A percentile compares a stretch with the other conserved stretches of the same genome.
Conservation (phyloP, 2,888 invertebrate species). For the Tanytarsus gracilentus region DNA sequence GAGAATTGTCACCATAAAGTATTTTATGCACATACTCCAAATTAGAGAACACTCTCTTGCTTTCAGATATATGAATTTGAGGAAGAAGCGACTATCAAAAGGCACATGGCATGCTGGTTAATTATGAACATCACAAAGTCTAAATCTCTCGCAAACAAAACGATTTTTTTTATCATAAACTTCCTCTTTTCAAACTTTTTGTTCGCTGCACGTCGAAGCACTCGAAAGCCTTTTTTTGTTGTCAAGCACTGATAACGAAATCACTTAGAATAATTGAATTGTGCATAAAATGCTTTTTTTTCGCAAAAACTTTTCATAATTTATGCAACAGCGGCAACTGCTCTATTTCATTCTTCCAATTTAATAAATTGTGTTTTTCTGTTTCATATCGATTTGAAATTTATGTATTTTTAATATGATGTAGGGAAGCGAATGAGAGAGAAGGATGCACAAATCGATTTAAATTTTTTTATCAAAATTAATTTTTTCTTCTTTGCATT, state of each 20-base stretch:
- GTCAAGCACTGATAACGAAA: conserved; percentile 10
- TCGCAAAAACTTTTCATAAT: background rate
- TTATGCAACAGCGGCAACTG: background rate
- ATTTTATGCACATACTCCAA: background rate
- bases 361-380: conserved; percentile 12
- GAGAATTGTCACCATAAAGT: background rate
- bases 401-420: conserved; percentile 11
- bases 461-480: too few relatives aligned
- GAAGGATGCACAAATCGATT: too few relatives aligned
- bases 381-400: conserved; percentile 1
- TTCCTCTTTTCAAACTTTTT: background rate
- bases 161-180: background rate
- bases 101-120: too few relatives aligned
- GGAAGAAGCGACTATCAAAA: too few relatives aligned
- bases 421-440: too few relatives aligned
- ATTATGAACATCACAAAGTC: too few relatives aligned
- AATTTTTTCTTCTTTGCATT: too few relatives aligned
- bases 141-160: too few relatives aligned
- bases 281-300: background rate
- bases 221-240: background rate
- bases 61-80: too few relatives aligned
- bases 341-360: background rate
- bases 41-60: too few relatives aligned
- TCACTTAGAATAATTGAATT: conserved; percentile 10
- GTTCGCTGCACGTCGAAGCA: background rate